Evolutionary conservation across 2,888 invertebrate genomes (phyloP).

Genomic region (Drosophila robusta): DNA sequence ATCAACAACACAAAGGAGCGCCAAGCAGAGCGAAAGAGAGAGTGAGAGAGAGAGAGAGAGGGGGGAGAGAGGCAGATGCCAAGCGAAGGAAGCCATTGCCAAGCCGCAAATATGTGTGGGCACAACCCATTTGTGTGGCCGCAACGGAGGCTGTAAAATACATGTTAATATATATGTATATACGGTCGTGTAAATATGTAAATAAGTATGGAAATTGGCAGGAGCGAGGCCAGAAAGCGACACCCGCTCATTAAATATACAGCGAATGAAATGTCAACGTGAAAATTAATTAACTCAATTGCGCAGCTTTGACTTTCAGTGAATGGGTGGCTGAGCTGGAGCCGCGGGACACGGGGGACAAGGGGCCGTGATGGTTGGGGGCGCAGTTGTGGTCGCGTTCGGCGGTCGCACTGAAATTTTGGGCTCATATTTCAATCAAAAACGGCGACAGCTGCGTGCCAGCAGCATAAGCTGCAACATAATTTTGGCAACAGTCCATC

Average conservation of each 20-base stretch:
- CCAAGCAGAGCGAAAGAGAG: not conserved
- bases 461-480: slow-evolving; percentile 78
- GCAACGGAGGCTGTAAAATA: slow-evolving; percentile 35
- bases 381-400: slow-evolving; percentile 22
- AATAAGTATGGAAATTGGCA: slow-evolving; percentile 37
- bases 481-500: slow-evolving; percentile 81
- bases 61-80: not conserved
- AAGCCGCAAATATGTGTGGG: slow-evolving; percentile 22
- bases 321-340: not conserved
- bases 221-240: slow-evolving; percentile 35
- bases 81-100: slow-evolving; percentile 11
- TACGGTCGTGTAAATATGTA: slow-evolving; percentile 17
- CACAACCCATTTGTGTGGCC: slow-evolving; percentile 34
- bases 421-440: slow-evolving; percentile 78
- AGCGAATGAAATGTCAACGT: slow-evolving; percentile 78
- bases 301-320: slow-evolving; percentile 59
- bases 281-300: slow-evolving; percentile 78
- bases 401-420: slow-evolving; percentile 43
- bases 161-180: slow-evolving; percentile 22
- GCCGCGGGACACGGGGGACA: not conserved
- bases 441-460: slow-evolving; percentile 77
- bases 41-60: not conserved
- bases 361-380: not conserved
- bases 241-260: slow-evolving; percentile 77
- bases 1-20: slow-evolving; percentile 46